phyloP scores from a whole-genome alignment of 2,797 vertebrate genomes.

The Sternotherus odoratus region DNA sequence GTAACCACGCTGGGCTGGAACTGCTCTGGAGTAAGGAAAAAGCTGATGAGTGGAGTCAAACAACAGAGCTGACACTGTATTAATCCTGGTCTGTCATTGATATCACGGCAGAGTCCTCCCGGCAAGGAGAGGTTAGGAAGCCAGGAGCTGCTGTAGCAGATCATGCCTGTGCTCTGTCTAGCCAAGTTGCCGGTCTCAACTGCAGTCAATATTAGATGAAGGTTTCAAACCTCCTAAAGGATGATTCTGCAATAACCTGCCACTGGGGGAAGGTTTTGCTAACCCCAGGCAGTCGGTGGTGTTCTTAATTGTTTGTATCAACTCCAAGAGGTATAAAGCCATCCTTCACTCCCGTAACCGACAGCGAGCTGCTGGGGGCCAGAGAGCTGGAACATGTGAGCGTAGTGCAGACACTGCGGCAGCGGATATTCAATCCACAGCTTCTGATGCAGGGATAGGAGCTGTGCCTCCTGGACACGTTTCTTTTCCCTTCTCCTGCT shows the following conservation, averaged over 20 bases:
- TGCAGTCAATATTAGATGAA: not conserved
- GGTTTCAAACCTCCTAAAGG: not conserved
- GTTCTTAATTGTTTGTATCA: accelerated
- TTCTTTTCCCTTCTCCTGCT: not conserved
- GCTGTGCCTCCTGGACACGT: not conserved
- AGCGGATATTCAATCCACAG: not conserved
- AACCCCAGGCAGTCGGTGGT: accelerated
- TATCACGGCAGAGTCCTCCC: accelerated
- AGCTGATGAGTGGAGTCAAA: not conserved
- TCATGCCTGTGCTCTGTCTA: not conserved
- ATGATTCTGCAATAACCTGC: not conserved
- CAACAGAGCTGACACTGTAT: not conserved
- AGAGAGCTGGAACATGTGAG: accelerated
- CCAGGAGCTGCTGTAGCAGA: not conserved
- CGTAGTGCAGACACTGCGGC: not conserved
- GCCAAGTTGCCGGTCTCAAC: not conserved
- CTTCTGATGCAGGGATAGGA: not conserved
- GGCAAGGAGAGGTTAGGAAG: not conserved
- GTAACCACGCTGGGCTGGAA: not conserved
- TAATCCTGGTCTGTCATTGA: not conserved
- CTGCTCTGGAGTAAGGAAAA: not conserved
- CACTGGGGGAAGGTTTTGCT: not conserved
- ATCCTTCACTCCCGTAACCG: not conserved
- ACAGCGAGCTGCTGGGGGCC: not conserved
- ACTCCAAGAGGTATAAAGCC: not conserved